These are phyloP conservation scores for Polyodon spathula DNA, from an alignment of 2,113 vertebrate genomes.

Conservation along the genomic window DNA sequence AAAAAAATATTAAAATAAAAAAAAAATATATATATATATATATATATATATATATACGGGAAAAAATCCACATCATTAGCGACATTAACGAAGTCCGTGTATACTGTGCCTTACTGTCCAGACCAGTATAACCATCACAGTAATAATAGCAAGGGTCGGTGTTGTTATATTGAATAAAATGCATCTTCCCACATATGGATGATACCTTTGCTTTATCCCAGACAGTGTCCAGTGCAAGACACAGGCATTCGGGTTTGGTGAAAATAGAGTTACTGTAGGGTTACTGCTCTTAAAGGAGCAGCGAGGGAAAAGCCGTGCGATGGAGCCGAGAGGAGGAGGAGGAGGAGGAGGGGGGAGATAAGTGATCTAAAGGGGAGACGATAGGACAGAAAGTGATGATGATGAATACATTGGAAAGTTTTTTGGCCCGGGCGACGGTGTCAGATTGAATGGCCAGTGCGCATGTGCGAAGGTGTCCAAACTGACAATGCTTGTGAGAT, in stretches of 20 bases:
- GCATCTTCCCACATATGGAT: slow-evolving; percentile 43
- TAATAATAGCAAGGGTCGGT: too few relatives aligned
- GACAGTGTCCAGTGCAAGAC: slow-evolving; percentile 50
- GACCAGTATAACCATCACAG: too few relatives aligned
- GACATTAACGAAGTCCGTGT: too few relatives aligned
- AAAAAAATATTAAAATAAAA: too few relatives aligned
- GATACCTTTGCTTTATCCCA: slow-evolving; percentile 55
- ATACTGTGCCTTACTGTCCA: slow-evolving; percentile 14
- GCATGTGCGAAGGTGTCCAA: slow-evolving; percentile 99
- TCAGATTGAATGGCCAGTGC: slow-evolving; percentile 99
- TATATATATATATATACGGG: too few relatives aligned
- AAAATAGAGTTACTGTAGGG: slow-evolving; percentile 48
- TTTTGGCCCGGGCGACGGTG: slow-evolving; percentile 97
- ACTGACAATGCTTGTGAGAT: slow-evolving; percentile 99
- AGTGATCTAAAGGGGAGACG: slow-evolving; percentile 86
- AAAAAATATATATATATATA: too few relatives aligned
- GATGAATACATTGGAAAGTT: slow-evolving; percentile 99
- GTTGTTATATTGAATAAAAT: slow-evolving; percentile 18
- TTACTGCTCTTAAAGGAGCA: slow-evolving; percentile 75
- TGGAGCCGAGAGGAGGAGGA: slow-evolving; percentile 50
- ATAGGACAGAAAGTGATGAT: slow-evolving; percentile 82
- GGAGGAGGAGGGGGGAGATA: slow-evolving; percentile 77
- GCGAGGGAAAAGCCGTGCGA: slow-evolving; percentile 37
- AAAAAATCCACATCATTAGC: neutral
- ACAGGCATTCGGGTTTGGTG: slow-evolving; percentile 44